phyloP scores from a whole-genome alignment of 2,113 vertebrate species.

The Atrichornis clamosus region DNA sequence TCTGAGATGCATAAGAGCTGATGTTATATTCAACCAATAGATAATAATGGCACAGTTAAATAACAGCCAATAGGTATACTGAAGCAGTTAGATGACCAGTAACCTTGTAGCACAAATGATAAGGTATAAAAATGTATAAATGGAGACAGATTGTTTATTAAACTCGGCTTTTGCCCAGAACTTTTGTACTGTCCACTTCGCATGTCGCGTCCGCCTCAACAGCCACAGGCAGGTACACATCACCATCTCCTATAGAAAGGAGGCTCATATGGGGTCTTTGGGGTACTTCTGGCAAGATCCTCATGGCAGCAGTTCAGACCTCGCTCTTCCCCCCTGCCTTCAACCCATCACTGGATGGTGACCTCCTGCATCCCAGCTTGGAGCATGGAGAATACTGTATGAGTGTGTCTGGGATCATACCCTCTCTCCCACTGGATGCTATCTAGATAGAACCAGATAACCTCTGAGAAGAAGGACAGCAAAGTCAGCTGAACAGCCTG shows the following conservation, averaged over 20 bases:
- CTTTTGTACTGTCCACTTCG: too few relatives aligned
- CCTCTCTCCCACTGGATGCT: background rate
- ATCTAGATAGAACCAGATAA: background rate
- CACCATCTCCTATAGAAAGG: background rate
- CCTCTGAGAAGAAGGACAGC: background rate
- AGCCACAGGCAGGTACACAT: too few relatives aligned
- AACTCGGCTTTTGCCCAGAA: too few relatives aligned
- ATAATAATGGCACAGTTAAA: too few relatives aligned
- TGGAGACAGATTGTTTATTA: too few relatives aligned
- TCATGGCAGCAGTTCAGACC: background rate
- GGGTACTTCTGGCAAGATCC: background rate
- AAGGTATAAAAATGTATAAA: too few relatives aligned
- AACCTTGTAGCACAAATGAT: too few relatives aligned
- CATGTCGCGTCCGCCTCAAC: too few relatives aligned
- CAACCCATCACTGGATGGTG: background rate
- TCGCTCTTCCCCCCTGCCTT: accelerated
- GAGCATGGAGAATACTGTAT: background rate
- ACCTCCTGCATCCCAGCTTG: background rate
- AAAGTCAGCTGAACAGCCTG: background rate
- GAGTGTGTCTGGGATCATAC: background rate
- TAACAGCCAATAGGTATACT: too few relatives aligned
- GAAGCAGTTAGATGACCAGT: too few relatives aligned
- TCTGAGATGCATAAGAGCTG: too few relatives aligned
- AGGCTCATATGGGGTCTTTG: background rate
- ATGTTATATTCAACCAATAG: too few relatives aligned